Evolutionary conservation across 2,113 vertebrate species (phyloP), one percentile per base, ranked within the genome.

Genomic region (Gnathonemus longibarbis): DNA sequence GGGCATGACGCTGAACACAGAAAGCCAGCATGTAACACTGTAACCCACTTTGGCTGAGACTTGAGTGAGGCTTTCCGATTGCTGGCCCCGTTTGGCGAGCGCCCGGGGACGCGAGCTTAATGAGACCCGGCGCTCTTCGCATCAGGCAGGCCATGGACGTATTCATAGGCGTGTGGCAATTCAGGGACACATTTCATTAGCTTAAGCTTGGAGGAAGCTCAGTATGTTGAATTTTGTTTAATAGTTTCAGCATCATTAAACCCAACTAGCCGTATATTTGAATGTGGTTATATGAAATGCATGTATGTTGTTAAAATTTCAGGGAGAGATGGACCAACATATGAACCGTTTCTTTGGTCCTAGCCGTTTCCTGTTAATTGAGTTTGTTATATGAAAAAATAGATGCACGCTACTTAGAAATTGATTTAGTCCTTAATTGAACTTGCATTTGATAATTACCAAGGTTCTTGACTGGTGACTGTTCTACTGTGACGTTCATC

Each of bases 31-130:
- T 87, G 83, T 91, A 91, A 91, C 90, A 89, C 84, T 45, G 46
- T 87, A 87, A 91, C 84, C 88, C 70, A 87, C 62, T 91, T 91
- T 70, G n/a, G 2, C 7, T 27, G 84, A 31, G 48, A 17, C 90
- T 74, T 84, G 84, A 83, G 80, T 53, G 58, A 17, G 17, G 52
- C 45, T 88, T 45, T 48, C 62, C 10, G 62, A 39, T 87, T 50
- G 84, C 17, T 87, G 24, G 11, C 46, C 83, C 85, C 11, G 11
- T 74, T 77, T 88, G 19, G 35, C 8, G 24, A 39, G 5, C 35
- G 3, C 11, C 84, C 39, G n/a, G 83, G 42, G 56, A 90, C 21
- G 7, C 3, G 6, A 45, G 31, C 19, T 46, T 86, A 84, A 84
- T 84, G 77, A 31, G 10, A 66, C 21, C 48, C 1, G 11, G 39